phyloP scores from a whole-genome alignment of 2,888 invertebrate species.

The Ischnus inquisitorius region DNA sequence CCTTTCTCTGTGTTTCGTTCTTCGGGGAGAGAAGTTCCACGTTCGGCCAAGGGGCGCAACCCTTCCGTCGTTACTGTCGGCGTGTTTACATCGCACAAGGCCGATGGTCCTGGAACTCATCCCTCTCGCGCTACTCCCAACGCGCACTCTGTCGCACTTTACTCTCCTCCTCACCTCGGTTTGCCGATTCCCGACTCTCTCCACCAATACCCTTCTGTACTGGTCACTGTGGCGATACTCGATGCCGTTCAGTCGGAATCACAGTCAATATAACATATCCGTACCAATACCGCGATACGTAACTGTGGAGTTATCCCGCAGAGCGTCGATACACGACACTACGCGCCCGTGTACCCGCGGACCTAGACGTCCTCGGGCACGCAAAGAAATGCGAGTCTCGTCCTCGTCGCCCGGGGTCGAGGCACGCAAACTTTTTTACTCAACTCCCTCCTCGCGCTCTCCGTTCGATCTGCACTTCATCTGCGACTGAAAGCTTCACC shows the following conservation, averaged over 20 bases:
- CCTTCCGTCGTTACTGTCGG: slow-evolving; percentile 33
- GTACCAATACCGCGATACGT: background rate
- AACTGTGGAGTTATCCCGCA: background rate
- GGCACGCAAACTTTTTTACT: slow-evolving; percentile 15
- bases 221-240: background rate
- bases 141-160: slow-evolving; percentile 43
- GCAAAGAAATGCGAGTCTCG: slow-evolving; percentile 7
- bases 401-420: slow-evolving; percentile 13
- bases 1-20: slow-evolving; percentile 1
- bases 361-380: background rate
- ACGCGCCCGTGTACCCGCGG: background rate
- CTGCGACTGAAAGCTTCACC: slow-evolving; percentile 10
- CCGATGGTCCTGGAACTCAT: slow-evolving; percentile 55
- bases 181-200: background rate
- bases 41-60: slow-evolving; percentile 5
- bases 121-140: slow-evolving; percentile 21
- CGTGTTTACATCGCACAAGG: slow-evolving; percentile 62
- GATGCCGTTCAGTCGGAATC: background rate
- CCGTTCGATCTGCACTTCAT: background rate
- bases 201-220: background rate
- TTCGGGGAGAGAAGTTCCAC: background rate
- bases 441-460: background rate
- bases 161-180: slow-evolving; percentile 11
- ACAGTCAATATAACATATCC: background rate
- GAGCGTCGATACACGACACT: background rate